Evolutionary conservation across 2,888 invertebrate species (phyloP).

Genomic region (Helicoverpa assulta): DNA sequence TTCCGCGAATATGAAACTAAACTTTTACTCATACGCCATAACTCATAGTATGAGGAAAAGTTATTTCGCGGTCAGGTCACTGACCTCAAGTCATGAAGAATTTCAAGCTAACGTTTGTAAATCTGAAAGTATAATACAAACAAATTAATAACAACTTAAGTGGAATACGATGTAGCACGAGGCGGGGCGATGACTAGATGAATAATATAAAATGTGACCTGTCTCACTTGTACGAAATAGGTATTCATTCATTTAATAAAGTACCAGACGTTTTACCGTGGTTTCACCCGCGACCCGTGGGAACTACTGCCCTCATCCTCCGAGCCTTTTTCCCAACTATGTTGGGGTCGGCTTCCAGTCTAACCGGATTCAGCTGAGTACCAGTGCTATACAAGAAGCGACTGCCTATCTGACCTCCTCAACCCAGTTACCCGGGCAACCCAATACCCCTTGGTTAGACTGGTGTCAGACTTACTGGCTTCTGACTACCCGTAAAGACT

Average conservation of each 20-base stretch:
- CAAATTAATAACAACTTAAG: conserved; percentile 10
- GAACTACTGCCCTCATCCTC: too few species aligned
- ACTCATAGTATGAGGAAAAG: conserved; percentile 9
- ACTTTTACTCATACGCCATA: conserved; percentile 8
- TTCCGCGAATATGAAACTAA: not conserved
- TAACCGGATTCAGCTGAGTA: too few species aligned
- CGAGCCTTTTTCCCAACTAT: too few species aligned
- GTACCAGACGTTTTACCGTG: too few species aligned
- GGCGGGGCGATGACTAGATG: conserved; percentile 1
- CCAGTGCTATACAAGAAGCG: too few species aligned
- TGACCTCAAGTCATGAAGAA: conserved; percentile 18
- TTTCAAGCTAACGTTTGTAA: conserved; percentile 1
- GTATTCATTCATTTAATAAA: not conserved
- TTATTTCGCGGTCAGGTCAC: not conserved
- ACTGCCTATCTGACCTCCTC: too few species aligned
- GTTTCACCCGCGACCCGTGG: too few species aligned
- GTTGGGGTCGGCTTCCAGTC: too few species aligned
- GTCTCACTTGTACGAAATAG: not conserved
- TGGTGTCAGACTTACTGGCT: too few species aligned
- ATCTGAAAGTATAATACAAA: conserved; percentile 6
- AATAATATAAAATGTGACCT: not conserved
- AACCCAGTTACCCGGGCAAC: too few species aligned
- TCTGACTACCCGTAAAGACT: too few species aligned
- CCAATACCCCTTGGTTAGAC: too few species aligned
- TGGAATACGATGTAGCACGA: conserved; percentile 7